phyloP scores from a whole-genome alignment of 2,888 invertebrate species.

The Parnassius glacialis region DNA sequence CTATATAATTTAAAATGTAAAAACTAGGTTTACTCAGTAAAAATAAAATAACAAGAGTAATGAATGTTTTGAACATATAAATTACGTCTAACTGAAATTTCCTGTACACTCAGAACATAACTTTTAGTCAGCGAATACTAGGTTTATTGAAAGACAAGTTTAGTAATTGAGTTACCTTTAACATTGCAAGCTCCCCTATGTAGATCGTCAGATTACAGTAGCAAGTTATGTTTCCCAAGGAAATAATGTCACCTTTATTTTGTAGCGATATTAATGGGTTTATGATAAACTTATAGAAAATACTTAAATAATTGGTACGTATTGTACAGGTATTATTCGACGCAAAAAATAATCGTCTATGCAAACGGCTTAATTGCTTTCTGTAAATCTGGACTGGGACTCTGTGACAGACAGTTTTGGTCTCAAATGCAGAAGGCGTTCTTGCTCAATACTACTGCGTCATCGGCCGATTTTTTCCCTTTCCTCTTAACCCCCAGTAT shows the following conservation, averaged over 20 bases:
- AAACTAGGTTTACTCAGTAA: too few relatives aligned
- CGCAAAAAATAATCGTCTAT: neutral
- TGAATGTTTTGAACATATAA: too few relatives aligned
- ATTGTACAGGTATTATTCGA: neutral
- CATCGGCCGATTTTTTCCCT: too few relatives aligned
- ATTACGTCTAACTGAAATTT: too few relatives aligned
- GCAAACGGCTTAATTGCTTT: too few relatives aligned
- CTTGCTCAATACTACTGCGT: too few relatives aligned
- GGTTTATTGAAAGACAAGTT: constrained; percentile 2
- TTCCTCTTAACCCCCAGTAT: too few relatives aligned
- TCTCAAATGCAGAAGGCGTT: too few relatives aligned
- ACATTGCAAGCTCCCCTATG: constrained; percentile 1
- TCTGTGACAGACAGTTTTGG: too few relatives aligned
- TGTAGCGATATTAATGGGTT: neutral
- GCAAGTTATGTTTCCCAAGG: neutral
- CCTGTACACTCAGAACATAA: neutral
- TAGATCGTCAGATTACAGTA: neutral
- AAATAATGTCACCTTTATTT: neutral
- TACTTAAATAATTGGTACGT: neutral
- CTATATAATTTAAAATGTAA: too few relatives aligned
- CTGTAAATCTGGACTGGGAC: too few relatives aligned
- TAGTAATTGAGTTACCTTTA: constrained; percentile 13
- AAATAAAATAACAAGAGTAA: too few relatives aligned
- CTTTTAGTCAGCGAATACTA: constrained; percentile 2
- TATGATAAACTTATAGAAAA: neutral